Evolutionary conservation across 2,797 vertebrate species (phyloP), one percentile per base, ranked within the genome.

Genomic region (Brotula barbata): DNA sequence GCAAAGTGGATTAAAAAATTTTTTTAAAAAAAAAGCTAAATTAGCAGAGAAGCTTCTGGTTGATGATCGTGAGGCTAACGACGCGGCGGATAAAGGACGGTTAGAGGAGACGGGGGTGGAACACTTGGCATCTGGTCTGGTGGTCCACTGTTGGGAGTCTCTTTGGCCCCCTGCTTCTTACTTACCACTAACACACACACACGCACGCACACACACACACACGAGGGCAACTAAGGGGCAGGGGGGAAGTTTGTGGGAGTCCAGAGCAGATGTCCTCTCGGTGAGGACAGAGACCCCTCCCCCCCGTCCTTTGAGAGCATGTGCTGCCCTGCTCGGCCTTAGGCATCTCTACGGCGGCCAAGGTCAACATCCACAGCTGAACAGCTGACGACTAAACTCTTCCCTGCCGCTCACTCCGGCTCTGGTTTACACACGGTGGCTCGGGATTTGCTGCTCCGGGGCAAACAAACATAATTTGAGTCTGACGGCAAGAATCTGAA

Each of bases 201-300:
- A n/a, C 25, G 20, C 12, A 17, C 19, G 58, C 54, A 42, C 49
- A 15, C 39, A 51, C 19, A 60, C 54, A 42, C 49, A 15, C 39
- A 51, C 49, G 60, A 57, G 57, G 54, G 59, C 81, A 73, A 11
- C 6, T 33, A 8, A 28, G 4, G 25, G 4, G 25, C 25, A 8
- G 59, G 19, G 47, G 73, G 74, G 60, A 71, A 54, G 68, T 55
- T 56, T 62, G 50, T 44, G 68, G 58, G 68, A 68, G 65, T 62
- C 71, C 61, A 25, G 64, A 83, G 70, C 87, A 89, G 83, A 85
- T 88, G 86, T 84, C 78, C 65, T 72, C 65, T 74, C 60, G 63
- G 74, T 60, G 60, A 89, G 70, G 73, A 76, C 56, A 64, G 28
- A 76, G 65, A 66, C 64, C 74, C 52, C 64, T 40, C 46, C n/a